Evolutionary conservation across 1,140 invertebrate species (phyloP).

Genomic region (Mycetomoellerius zeteki): DNA sequence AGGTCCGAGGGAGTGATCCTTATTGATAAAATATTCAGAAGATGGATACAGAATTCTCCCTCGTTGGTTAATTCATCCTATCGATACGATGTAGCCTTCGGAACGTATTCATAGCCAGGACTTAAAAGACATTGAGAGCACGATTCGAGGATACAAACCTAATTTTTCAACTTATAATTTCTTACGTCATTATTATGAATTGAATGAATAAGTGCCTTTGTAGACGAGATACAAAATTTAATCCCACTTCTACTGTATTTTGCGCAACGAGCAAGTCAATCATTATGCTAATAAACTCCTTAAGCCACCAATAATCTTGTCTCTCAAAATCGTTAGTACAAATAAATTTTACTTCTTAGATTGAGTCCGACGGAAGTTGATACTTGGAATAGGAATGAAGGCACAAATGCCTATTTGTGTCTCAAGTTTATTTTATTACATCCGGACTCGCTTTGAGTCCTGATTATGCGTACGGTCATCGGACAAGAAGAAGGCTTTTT

Average conservation of each 20-base stretch:
- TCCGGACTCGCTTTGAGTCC: conserved; percentile 29
- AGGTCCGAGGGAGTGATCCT: background rate
- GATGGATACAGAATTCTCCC: conserved; percentile 4
- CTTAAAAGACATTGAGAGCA: conserved; percentile 1
- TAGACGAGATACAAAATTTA: conserved; percentile 23
- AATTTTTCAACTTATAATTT: background rate
- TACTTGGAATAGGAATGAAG: background rate
- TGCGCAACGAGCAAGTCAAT: background rate
- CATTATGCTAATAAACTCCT: background rate
- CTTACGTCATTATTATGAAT: background rate
- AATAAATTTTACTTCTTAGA: conserved; percentile 15
- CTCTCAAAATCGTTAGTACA: conserved; percentile 17
- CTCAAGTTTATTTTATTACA: background rate
- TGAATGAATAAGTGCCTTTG: background rate
- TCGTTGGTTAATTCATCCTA: conserved; percentile 32
- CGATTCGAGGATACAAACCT: background rate
- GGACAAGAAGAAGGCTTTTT: background rate
- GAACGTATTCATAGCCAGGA: conserved; percentile 32
- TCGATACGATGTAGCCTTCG: background rate
- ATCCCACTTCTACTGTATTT: background rate
- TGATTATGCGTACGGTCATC: conserved; percentile 42
- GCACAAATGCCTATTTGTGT: background rate
- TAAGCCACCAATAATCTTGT: background rate
- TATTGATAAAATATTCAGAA: conserved; percentile 43
- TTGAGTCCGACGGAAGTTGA: background rate